Evolutionary conservation across 2,888 invertebrate genomes (phyloP), one percentile per base, ranked within the genome.

Genomic region (Sceliomorpha sp.): DNA sequence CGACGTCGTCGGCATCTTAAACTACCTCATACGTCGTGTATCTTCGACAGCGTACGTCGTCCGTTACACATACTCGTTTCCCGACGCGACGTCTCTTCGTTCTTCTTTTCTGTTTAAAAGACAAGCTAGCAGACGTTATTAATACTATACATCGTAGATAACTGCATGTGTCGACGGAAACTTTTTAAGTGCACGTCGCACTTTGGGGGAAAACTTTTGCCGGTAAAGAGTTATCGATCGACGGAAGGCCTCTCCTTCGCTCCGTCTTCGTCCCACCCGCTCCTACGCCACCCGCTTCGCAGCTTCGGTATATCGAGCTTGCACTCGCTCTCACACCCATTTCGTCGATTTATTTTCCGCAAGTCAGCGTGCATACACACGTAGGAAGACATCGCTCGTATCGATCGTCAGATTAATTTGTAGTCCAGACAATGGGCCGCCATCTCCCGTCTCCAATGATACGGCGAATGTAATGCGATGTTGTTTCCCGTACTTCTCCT

Each of bases 341-440:
- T 68, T 66, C 64, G 67, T 70, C 77, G 78, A 82, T 82, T 82
- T 79, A 77, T 76, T 76, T 81, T 74, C 76, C 75, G 74, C 81
- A 78, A 80, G 77, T 80, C 82, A 80, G 77, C 73, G 68, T 70
- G 80, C 72, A 74, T 78, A 74, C 73, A 74, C 71, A 68, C 72
- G 70, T 39, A 55, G 77, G 70, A 84, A 83, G 81, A 82, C 81
- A 73, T 77, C 67, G 76, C 75, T 70, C 67, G 77, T 83, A 86
- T 87, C 86, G 86, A 86, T 86, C 85, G 81, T 45, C 80, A 77
- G 83, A 86, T 87, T 87, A 87, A 87, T 87, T 86, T 82, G 80
- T 84, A 85, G 86, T 80, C 84, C 81, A 87, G 86, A 87, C 86
- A 87, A 87, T 86, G 87, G 86, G 86, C 86, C 87, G 86, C 86